Conservation (phyloP, 1,140 invertebrate genomes). For the Lasaia peninsularis region DNA sequence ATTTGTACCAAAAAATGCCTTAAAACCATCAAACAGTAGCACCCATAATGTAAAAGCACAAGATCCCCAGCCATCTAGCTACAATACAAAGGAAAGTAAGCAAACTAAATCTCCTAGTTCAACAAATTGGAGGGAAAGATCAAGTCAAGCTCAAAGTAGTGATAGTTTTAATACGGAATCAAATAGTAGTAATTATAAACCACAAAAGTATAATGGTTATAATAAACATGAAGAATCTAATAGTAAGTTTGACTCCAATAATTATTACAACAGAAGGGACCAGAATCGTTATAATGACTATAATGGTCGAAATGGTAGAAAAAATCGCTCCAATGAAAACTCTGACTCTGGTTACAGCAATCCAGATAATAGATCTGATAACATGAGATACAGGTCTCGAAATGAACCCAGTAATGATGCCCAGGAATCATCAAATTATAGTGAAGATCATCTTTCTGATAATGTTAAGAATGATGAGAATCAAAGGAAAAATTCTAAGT, state of each 20-base stretch:
- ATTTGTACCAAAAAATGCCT: constrained; percentile 67
- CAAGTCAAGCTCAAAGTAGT: constrained; percentile 16
- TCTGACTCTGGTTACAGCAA: constrained; percentile 29
- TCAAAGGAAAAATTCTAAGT: constrained; percentile 39
- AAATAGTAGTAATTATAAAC: constrained; percentile 14
- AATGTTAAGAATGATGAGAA: constrained; percentile 26
- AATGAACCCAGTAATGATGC: constrained; percentile 17
- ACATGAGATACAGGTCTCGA: background rate
- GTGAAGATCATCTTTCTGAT: constrained; percentile 34
- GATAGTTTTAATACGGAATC: background rate
- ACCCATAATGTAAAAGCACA: constrained; percentile 24
- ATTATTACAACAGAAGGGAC: background rate
- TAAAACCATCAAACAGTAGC: constrained; percentile 32
- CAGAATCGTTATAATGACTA: constrained; percentile 11
- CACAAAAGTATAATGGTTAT: constrained; percentile 3
- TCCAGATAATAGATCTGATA: constrained; percentile 25
- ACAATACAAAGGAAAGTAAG: constrained; percentile 27
- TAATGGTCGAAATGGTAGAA: constrained; percentile 24
- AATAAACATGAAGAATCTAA: constrained; percentile 3
- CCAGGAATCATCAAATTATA: constrained; percentile 21
- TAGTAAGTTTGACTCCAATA: background rate
- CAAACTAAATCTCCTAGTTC: constrained; percentile 39
- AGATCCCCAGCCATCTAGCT: constrained; percentile 32
- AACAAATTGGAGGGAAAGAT: constrained; percentile 59
- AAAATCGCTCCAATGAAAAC: constrained; percentile 25